Base-by-base conservation (phyloP, 2,888 invertebrate species). In the Sympetrum striolatum region DNA sequence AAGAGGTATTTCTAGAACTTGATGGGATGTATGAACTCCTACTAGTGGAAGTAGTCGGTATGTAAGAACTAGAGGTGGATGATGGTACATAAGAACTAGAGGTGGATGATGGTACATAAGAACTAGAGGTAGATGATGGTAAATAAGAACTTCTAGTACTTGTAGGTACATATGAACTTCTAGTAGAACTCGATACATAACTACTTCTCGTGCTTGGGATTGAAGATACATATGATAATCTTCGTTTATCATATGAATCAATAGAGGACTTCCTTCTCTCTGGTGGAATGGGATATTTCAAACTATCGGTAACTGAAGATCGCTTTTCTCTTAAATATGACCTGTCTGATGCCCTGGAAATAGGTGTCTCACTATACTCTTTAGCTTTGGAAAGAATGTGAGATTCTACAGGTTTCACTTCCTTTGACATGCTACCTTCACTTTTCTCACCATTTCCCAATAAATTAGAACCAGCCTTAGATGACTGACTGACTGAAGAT, bases 91-190 rank as follows among this genome's bases (percentile, higher is more conserved):
- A 86, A 39, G 60, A 58, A 58, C 64, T 64, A 31, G 48, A 22
- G 4, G 82, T 35, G 0, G 82, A 35, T 12, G 81, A 48, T 35
- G 82, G 82, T 35, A 58, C 31, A 60, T 82, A 82, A 31, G 82
- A 35, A 35, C 82, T 82, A 18, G 53, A 53, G 18, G 82, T 35
- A 35, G 82, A 35, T 60, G 58, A 53, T 18, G 58, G 81, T 22
- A 81, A 22, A 81, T 81, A 81, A 6, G 81, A 82, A 53, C 81
- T 82, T 35, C 81, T 82, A 53, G 81, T 82, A 15, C 31, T 53
- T 18, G 81, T 39, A 1, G 81, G 81, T 53, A 53, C 53, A 82
- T 82, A 82, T 22, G 81, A 82, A 35, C 53, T 82, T 53, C 81
- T 48, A 18, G 53, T 53, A 31, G 81, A 82, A 31, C 31, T 60